A percentile compares a stretch with the other conserved stretches of the same genome.
These are phyloP conservation scores for Melanotaenia pygmaea DNA, from an alignment of 2,797 vertebrate species.

Conservation along the genomic window DNA sequence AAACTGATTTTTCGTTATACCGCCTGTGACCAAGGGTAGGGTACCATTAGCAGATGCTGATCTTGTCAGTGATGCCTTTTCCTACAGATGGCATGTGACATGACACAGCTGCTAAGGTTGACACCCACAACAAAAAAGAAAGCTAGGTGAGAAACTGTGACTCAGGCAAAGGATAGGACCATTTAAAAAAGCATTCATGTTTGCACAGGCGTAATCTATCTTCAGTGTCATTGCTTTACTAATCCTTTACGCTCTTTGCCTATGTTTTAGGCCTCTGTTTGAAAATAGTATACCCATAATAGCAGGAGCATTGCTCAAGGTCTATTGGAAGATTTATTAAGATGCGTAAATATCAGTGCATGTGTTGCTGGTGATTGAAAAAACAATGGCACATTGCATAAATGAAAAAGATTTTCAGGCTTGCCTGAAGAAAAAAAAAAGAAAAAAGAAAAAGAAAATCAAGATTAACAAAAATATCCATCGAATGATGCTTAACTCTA, in stretches of 20 bases:
- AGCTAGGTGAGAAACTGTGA: slow-evolving; percentile 1
- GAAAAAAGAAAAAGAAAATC: accelerated
- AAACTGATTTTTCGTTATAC: slow-evolving; percentile 31
- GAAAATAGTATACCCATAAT: too few species aligned
- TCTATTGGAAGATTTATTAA: too few species aligned
- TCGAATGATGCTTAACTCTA: too few species aligned
- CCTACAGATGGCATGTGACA: slow-evolving; percentile 56
- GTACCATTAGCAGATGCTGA: slow-evolving; percentile 55
- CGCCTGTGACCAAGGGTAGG: slow-evolving; percentile 62
- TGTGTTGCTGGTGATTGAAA: too few species aligned
- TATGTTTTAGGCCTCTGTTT: not conserved
- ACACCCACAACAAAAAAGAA: not conserved
- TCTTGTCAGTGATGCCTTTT: slow-evolving; percentile 57
- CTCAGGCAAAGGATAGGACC: slow-evolving; percentile 1
- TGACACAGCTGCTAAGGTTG: slow-evolving; percentile 54
- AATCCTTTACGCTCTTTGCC: not conserved
- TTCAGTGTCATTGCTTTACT: too few species aligned
- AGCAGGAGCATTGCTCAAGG: too few species aligned
- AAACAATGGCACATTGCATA: too few species aligned
- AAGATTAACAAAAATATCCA: too few species aligned
- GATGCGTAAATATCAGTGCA: too few species aligned
- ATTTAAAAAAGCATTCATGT: slow-evolving; percentile 9
- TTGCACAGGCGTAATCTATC: not conserved
- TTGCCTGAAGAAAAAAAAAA: too few species aligned
- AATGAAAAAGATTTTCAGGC: too few species aligned